Base-by-base conservation (phyloP, 2,113 vertebrate species). In the Aythya baeri region DNA sequence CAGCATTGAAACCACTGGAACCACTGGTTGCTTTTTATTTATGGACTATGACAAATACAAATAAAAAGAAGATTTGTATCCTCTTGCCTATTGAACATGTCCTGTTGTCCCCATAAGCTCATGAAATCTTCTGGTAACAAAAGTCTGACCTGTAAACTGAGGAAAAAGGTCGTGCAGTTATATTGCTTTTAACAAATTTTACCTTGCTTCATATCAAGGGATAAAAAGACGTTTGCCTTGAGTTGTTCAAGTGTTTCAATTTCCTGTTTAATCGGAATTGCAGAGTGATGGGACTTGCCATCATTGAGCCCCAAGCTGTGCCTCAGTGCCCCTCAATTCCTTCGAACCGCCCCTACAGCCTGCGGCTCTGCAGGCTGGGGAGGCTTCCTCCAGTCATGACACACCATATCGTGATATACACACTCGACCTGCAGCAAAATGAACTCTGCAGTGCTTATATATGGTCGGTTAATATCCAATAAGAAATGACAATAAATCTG, bases 41-140 rank as follows among this genome's bases (percentile, higher is more conserved):
- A 78, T 52, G 70, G 61, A 10, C 83, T 93, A 49, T 72, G 76
- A 79, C 72, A 92, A 84, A 70, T 89, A 91, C 58, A 86, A 95
- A 91, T 94, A 92, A 83, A 93, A 97, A 84, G 86, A 9, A 11
- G 91, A 93, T 97, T 95, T 96, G 43, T 86, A 54, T 82, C 75
- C 36, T 89, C 78, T 83, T 91, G 77, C 70, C 58, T 87, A 34
- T 46, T 78, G 61, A 93, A 86, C 0, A 0, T 81, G 73, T 90
- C 36, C 63, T 78, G 3, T 93, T 94, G 91, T 91, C 27, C 74
- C 34, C 12, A 44, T 93, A 94, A 97, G 94, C 95, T 94, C 2
- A 4, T 88, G 34, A 90, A 96, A 90, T 96, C 90, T 79, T 86
- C 61, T 17, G 1, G 27, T 68, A 76, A 61, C 57, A 72, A 38